Percentiles rank a stretch among this genome's conserved stretches.
phyloP scores from a whole-genome alignment of 1,140 invertebrate species.

The Himalopsyche phryganea region DNA sequence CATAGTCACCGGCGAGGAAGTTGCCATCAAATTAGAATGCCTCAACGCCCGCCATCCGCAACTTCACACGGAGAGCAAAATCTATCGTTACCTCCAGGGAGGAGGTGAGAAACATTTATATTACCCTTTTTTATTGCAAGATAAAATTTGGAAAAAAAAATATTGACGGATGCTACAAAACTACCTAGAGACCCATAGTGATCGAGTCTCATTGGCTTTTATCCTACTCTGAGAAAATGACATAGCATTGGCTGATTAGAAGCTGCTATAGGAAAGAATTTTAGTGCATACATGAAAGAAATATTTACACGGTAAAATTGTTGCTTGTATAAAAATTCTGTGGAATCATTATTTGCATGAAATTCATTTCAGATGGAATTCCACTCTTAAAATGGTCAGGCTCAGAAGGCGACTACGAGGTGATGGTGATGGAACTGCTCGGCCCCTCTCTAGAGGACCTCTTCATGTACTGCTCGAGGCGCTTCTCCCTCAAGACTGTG shows the following conservation, averaged over 20 bases:
- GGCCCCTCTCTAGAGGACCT: constrained; percentile 97
- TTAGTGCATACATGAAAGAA: no score
- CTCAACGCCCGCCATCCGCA: constrained; percentile 98
- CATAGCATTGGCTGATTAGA: no score
- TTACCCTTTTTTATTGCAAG: not conserved
- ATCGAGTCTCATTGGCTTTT: no score
- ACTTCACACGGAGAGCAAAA: constrained; percentile 97
- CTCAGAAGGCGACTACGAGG: constrained; percentile 96
- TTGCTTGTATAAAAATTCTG: no score
- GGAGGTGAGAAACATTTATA: constrained; percentile 65
- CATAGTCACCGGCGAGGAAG: constrained; percentile 95
- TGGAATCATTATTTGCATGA: no score
- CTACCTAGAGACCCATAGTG: no score
- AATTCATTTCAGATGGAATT: constrained; percentile 87
- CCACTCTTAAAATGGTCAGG: constrained; percentile 98
- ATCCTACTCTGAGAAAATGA: no score
- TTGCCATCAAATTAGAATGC: constrained; percentile 99
- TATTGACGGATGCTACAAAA: no score
- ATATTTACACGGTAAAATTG: no score
- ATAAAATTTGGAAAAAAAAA: no score
- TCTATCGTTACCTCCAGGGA: constrained; percentile 98
- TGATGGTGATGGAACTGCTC: constrained; percentile 99
- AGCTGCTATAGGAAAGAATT: no score
- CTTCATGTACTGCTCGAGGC: constrained; percentile 96
- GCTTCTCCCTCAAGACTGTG: constrained; percentile 97